Evolutionary conservation across 1,140 invertebrate species (phyloP), one percentile per base, ranked within the genome.

Genomic region (Anastrepha ludens): DNA sequence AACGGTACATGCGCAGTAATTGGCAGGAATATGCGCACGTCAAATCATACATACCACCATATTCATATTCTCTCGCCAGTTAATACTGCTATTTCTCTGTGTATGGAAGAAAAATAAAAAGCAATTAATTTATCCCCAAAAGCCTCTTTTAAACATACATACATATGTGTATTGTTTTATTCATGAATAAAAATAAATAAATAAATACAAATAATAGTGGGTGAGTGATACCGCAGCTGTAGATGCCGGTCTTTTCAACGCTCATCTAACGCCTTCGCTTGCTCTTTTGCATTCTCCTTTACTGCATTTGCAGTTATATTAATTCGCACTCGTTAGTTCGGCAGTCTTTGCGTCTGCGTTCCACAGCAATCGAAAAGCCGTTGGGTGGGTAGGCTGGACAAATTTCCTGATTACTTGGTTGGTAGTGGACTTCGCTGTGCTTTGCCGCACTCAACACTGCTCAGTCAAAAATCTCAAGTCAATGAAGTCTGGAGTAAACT

Each of bases 401-500:
- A 81, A 7, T 29, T 11, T 17, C 17, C 74, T n/a, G 41, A 41
- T 41, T 29, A 9, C n/a, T 5, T 9, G 29, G 20, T 67, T 67
- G n/a, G 64, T 74, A 41, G 7, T 81, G 74, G 74, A 81, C 74
- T 81, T 81, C 47, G 74, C 47, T 13, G 50, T 58, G 20, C n/a
- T 81, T 81, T 81, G 9, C 47, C 41, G n/a, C 74, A 55, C 44
- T 55, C n/a, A 58, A 55, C 74, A 47, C 20, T 81, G 47, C 59
- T 91, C 89, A 92, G 91, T 91, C 91, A 90, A 89, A 92, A 93
- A 93, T 91, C 90, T 91, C 88, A 91, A 92, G 92, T 93, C 91
- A 93, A 93, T 93, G 92, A 93, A 93, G 92, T 91, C 90, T 91
- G 90, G 90, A 91, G 92, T 90, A 91, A 91, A 92, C 92, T 92